These are phyloP conservation scores for Pseudopipra pipra DNA, from an alignment of 2,113 vertebrate species.

Conservation along the genomic window DNA sequence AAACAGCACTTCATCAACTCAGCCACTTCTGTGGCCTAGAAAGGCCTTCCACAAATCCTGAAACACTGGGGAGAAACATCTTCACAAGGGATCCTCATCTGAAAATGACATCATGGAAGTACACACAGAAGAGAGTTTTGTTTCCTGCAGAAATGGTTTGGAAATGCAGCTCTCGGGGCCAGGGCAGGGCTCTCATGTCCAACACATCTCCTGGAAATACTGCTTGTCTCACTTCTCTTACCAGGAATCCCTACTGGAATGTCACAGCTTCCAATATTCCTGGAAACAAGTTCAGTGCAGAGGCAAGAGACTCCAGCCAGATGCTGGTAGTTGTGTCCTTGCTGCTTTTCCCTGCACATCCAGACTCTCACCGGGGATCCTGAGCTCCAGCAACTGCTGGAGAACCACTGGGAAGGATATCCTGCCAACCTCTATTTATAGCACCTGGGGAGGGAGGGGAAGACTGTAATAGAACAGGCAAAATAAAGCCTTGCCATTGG, in stretches of 20 bases:
- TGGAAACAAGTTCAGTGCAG: neutral
- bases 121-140: neutral
- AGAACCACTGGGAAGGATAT: conserved; percentile 6
- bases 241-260: neutral
- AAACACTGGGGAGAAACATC: neutral
- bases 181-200: neutral
- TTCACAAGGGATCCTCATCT: neutral
- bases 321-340: neutral
- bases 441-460: neutral
- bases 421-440: conserved; percentile 43
- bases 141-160: neutral
- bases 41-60: conserved; percentile 12
- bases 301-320: neutral
- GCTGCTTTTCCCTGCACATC: neutral
- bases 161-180: neutral
- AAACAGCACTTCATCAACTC: neutral
- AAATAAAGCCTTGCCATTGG: neutral
- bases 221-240: neutral
- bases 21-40: neutral
- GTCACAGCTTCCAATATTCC: neutral
- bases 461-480: neutral
- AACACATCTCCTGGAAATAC: neutral
- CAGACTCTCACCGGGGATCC: neutral
- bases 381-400: neutral
- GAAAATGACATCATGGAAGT: neutral